Percentiles rank a stretch among this genome's conserved stretches.
Conservation (phyloP, 2,888 invertebrate genomes). For the Nomada ruficornis region DNA sequence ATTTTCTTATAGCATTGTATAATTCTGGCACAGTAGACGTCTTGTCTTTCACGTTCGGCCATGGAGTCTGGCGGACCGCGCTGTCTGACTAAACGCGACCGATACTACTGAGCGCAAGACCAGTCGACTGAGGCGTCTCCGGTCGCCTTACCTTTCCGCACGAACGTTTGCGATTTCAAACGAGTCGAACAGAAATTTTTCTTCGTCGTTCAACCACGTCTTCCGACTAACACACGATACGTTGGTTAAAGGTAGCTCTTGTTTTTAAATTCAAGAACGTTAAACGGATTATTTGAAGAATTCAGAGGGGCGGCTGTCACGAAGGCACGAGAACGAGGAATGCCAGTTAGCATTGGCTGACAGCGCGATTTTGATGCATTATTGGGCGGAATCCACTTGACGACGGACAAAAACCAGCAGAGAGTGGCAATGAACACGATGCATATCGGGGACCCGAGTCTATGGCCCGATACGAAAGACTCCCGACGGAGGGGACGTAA, state of each 20-base stretch:
- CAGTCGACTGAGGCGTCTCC: not conserved
- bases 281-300: slow-evolving; percentile 37
- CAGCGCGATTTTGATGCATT: slow-evolving; percentile 45
- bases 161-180: too few species aligned
- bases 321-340: slow-evolving; percentile 11
- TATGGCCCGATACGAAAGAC: slow-evolving; percentile 44
- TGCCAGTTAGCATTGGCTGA: slow-evolving; percentile 28
- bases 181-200: not conserved
- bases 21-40: not conserved
- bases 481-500: slow-evolving; percentile 64
- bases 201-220: not conserved
- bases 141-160: not conserved
- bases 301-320: slow-evolving; percentile 15
- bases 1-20: slow-evolving; percentile 1
- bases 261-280: slow-evolving; percentile 18
- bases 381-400: slow-evolving; percentile 38
- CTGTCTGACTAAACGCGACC: slow-evolving; percentile 44
- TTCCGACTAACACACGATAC: not conserved
- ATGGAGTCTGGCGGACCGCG: slow-evolving; percentile 2
- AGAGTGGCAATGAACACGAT: slow-evolving; percentile 57
- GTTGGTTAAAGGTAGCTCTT: not conserved
- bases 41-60: not conserved
- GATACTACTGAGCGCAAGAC: slow-evolving; percentile 34
- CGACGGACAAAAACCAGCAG: slow-evolving; percentile 46
- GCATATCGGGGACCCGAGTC: slow-evolving; percentile 44